Evolutionary conservation across 2,888 invertebrate genomes (phyloP).

Genomic region (Ormyrus pomaceus): DNA sequence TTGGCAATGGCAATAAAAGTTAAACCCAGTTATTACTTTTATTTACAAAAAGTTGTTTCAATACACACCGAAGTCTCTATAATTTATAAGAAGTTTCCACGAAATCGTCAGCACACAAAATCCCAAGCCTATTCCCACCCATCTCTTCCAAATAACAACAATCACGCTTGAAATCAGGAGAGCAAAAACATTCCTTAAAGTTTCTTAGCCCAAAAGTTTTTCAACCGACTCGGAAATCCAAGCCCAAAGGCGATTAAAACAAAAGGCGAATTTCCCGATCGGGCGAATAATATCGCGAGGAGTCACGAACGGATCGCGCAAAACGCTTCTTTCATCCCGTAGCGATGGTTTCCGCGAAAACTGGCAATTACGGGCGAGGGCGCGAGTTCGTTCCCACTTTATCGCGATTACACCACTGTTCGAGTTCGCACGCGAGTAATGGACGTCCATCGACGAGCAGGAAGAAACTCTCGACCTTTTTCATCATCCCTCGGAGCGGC

Average conservation of each 20-base stretch:
- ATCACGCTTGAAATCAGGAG: too few species aligned
- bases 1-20: too few species aligned
- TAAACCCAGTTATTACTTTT: too few species aligned
- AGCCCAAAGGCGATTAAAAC: too few species aligned
- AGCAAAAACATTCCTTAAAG: too few species aligned
- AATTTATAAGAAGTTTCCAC: too few species aligned
- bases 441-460: slow-evolving; percentile 4
- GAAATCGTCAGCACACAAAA: too few species aligned
- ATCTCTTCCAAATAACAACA: background rate
- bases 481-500: background rate
- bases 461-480: background rate
- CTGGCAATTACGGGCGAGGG: slow-evolving; percentile 15
- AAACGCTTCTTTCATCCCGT: background rate
- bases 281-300: slow-evolving; percentile 5
- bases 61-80: too few species aligned
- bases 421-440: background rate
- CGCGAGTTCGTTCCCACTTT: slow-evolving; percentile 2
- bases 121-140: too few species aligned
- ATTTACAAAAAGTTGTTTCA: too few species aligned
- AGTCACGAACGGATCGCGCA: slow-evolving; percentile 19
- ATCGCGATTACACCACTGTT: slow-evolving; percentile 14
- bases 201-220: too few species aligned
- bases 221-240: too few species aligned
- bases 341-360: slow-evolving; percentile 27
- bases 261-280: background rate